Evolutionary conservation across 2,888 invertebrate genomes (phyloP), one percentile per base, ranked within the genome.

Genomic region (Lithophane socia): DNA sequence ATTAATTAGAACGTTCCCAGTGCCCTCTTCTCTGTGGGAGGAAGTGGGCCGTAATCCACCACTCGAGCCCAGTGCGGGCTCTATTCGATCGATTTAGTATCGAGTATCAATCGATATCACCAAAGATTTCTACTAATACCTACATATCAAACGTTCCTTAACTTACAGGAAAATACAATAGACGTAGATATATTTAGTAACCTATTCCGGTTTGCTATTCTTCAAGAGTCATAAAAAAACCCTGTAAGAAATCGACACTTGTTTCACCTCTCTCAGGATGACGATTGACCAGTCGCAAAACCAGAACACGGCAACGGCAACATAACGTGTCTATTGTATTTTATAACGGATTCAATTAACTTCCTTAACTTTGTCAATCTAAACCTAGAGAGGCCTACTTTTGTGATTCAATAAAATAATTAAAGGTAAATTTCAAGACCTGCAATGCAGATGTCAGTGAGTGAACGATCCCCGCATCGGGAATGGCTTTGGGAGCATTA

Each of bases 401-500:
- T 49, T 44, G 18, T 52, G 2, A n/a, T 52, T 64, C 16, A 16
- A 13, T 56, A 1, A 52, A 61, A 49, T 74, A 63, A 67, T 75
- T 42, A 52, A 79, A 74, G 21, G 64, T 61, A 0, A 67, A 75
- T 58, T 71, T 47, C 52, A 73, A 83, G 68, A 74, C 18, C 86
- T 86, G 86, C 86, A 84, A 63, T 84, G 84, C 84, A 84, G 83
- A 86, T 76, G 56, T 65, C 73, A 74, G 65, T 74, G 66, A 74
- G 3, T 68, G 82, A 78, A 29, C 71, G 71, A 70, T 47, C 29
- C 58, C 69, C 75, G 83, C 79, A 79, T 76, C 66, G 79, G 68
- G 42, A 72, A 82, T 79, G 83, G 83, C 79, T 79, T 60, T 74
- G 67, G 54, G 66, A 71, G 78, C 73, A 74, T 85, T 82, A 69